phyloP scores from a whole-genome alignment of 2,797 vertebrate genomes.

The Darevskia nairensis region DNA sequence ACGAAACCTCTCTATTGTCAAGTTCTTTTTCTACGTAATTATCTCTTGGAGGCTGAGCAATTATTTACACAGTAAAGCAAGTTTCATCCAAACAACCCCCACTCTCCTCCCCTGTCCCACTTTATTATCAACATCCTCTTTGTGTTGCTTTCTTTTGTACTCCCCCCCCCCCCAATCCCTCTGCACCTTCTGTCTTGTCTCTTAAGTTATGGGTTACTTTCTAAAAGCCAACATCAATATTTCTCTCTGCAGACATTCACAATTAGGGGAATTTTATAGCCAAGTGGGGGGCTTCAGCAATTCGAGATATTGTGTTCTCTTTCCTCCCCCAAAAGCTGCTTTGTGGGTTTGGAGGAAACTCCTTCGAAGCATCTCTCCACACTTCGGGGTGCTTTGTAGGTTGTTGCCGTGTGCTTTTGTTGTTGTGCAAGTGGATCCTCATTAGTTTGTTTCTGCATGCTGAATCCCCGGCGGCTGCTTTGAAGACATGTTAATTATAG shows the following conservation, averaged over 20 bases:
- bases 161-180: not conserved
- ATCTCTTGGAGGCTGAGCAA: accelerated
- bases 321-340: conserved; percentile 28
- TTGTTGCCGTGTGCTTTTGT: conserved; percentile 66
- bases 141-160: conserved; percentile 29
- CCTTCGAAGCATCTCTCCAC: conserved; percentile 47
- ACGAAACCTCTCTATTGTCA: not conserved
- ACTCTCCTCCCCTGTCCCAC: not conserved
- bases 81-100: conserved; percentile 32
- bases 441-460: conserved; percentile 72
- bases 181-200: conserved; percentile 34
- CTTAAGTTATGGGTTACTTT: conserved; percentile 37
- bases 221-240: not conserved
- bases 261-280: conserved; percentile 22
- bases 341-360: conserved; percentile 45
- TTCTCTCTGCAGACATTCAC: conserved; percentile 48
- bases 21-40: conserved; percentile 9
- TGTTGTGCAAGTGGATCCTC: conserved; percentile 71
- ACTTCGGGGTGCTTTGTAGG: conserved; percentile 17
- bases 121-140: not conserved
- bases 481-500: conserved; percentile 74
- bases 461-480: conserved; percentile 66
- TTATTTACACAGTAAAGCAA: conserved; percentile 43
- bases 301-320: conserved; percentile 38
- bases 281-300: not conserved